Conservation (phyloP, 2,888 invertebrate genomes). For the Plagodis pulveraria region DNA sequence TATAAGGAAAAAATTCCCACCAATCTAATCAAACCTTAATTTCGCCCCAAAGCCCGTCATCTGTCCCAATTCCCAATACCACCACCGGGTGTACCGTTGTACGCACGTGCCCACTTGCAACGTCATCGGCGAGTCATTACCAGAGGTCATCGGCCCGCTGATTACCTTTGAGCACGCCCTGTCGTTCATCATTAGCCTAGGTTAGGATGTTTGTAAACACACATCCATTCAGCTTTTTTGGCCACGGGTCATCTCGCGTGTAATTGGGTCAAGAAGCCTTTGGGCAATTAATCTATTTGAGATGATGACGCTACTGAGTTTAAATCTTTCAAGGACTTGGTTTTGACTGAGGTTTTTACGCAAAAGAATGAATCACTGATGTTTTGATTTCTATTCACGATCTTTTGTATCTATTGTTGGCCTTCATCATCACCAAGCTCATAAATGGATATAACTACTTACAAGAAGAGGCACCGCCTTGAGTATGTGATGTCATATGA, state of each 20-base stretch:
- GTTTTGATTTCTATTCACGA: too few relatives aligned
- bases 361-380: background rate
- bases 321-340: conserved; percentile 7
- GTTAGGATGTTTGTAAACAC: conserved; percentile 85
- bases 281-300: conserved; percentile 25
- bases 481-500: too few relatives aligned
- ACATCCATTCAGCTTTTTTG: conserved; percentile 68
- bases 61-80: conserved; percentile 40
- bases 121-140: conserved; percentile 84
- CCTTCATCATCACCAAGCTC: too few relatives aligned
- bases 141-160: conserved; percentile 79
- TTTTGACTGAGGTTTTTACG: background rate
- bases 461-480: too few relatives aligned
- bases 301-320: conserved; percentile 14
- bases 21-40: conserved; percentile 1
- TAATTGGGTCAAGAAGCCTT: conserved; percentile 58
- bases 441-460: too few relatives aligned
- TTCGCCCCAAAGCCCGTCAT: conserved; percentile 13
- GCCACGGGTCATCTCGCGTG: conserved; percentile 55
- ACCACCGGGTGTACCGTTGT: conserved; percentile 47
- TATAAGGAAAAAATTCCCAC: conserved; percentile 4
- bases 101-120: conserved; percentile 77
- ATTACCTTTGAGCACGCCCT: conserved; percentile 80
- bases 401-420: too few relatives aligned
- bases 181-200: conserved; percentile 84